These are phyloP conservation scores for Xylota sylvarum DNA, from an alignment of 2,888 invertebrate genomes.

Conservation along the genomic window DNA sequence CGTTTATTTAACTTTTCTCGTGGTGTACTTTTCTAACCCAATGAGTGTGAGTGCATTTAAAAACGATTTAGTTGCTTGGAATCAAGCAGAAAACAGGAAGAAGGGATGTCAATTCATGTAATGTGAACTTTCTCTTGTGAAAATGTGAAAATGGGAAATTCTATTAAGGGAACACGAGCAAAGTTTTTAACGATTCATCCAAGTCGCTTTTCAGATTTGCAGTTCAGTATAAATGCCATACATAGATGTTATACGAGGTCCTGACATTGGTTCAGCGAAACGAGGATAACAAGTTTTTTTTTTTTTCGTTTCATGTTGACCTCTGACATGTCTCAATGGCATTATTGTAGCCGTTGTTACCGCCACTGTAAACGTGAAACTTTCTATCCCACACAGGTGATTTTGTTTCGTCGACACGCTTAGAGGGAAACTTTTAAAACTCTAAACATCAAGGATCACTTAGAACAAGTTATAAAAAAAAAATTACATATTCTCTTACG, in stretches of 20 bases:
- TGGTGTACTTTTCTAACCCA: neutral
- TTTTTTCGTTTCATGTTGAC: conserved; percentile 34
- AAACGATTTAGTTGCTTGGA: conserved; percentile 52
- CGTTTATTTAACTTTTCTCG: conserved; percentile 58
- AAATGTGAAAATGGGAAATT: conserved; percentile 53
- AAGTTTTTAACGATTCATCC: conserved; percentile 37
- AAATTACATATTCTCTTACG: neutral
- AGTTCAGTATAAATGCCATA: conserved; percentile 13
- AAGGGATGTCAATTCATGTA: conserved; percentile 59
- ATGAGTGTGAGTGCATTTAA: conserved; percentile 56
- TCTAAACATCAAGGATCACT: conserved; percentile 65
- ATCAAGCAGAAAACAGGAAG: conserved; percentile 2
- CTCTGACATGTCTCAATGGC: conserved; percentile 47
- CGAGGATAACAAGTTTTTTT: conserved; percentile 10
- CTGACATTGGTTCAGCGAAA: conserved; percentile 13
- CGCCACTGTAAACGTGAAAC: conserved; percentile 48
- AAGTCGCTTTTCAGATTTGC: conserved; percentile 32
- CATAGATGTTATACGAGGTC: conserved; percentile 13
- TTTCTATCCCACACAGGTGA: conserved; percentile 39
- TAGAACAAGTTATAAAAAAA: conserved; percentile 56
- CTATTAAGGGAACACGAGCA: conserved; percentile 58
- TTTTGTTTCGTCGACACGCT: conserved; percentile 45
- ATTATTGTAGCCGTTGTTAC: conserved; percentile 43
- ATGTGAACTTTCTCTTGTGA: conserved; percentile 54
- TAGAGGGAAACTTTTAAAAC: conserved; percentile 40